phyloP scores from a whole-genome alignment of 2,797 vertebrate genomes.

The Bufotes viridis region DNA sequence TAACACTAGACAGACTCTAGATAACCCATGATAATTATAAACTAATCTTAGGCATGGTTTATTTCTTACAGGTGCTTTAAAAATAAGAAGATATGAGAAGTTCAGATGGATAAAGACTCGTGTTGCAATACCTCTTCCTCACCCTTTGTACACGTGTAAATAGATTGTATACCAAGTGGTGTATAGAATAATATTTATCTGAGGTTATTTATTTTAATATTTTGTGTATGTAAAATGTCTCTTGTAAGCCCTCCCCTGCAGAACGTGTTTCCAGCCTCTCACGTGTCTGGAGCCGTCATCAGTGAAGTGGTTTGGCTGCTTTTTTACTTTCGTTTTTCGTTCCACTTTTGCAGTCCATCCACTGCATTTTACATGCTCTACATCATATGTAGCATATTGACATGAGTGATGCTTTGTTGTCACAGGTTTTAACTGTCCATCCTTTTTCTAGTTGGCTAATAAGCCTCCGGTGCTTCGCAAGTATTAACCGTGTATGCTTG shows the following conservation, averaged over 20 bases:
- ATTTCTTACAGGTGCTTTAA: conserved; percentile 71
- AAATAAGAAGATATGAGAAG: conserved; percentile 65
- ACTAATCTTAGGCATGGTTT: background rate
- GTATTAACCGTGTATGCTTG: conserved; percentile 71
- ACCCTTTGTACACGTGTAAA: conserved; percentile 64
- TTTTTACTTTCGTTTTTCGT: conserved; percentile 63
- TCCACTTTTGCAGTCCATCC: conserved; percentile 75
- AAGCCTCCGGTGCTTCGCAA: conserved; percentile 77
- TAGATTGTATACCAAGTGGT: conserved; percentile 77
- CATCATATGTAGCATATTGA: conserved; percentile 80
- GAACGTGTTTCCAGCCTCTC: conserved; percentile 3
- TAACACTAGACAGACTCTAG: background rate
- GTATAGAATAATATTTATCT: conserved; percentile 86
- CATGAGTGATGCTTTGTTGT: conserved; percentile 76
- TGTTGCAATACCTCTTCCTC: conserved; percentile 83
- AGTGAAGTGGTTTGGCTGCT: conserved; percentile 64
- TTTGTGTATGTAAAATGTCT: conserved; percentile 82
- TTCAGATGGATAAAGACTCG: conserved; percentile 77
- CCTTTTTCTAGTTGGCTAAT: conserved; percentile 74
- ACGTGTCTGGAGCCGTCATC: conserved; percentile 22
- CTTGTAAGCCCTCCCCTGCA: conserved; percentile 59
- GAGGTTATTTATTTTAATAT: conserved; percentile 87
- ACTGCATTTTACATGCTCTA: conserved; percentile 81
- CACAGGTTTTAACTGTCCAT: conserved; percentile 77
- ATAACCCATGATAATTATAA: background rate